Base-by-base conservation (phyloP, 2,888 invertebrate species). In the Agrotis exclamationis region DNA sequence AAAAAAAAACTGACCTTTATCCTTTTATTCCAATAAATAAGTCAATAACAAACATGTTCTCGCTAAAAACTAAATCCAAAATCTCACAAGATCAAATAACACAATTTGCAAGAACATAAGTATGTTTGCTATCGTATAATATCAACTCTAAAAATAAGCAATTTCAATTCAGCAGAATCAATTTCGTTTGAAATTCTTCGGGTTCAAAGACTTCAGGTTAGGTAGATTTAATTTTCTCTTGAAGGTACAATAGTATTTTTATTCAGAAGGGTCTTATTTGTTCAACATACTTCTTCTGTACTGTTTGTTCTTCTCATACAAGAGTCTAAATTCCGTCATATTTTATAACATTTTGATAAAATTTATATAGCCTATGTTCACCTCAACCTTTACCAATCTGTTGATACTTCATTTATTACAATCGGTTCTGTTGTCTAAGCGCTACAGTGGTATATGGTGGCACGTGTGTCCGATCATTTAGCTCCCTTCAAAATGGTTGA, bases 131-230 rank as follows among this genome's bases (percentile, higher is more conserved):
- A 20, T 22, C 45, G 6, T n/a, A n/a, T n/a, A 11, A 9, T 54
- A 6, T 22, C 28, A 44, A n/a, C 9, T 58, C 65, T 22, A 45
- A 44, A 66, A 78, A 51, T 54, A 48, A 71, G 50, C 72, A 63
- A 72, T 67, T 75, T 75, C 64, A 64, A 33, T 65, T 48, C 48
- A 11, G 22, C 4, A 24, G 33, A 20, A 70, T 76, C 45, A 53
- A 65, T 65, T 72, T 63, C 63, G n/a, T 63, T 78, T 67, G 28
- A 22, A 66, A 60, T 63, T 56, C 47, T 53, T 14, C 13, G 20
- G 51, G 20, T 74, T 64, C 57, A 67, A 63, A 50, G 39, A 28
- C 62, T 50, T 51, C 22, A 56, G 60, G 47, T 24, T 22, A 28
- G 24, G n/a, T 54, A 13, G 51, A 44, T 60, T 47, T 63, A 48